Conservation (phyloP, 2,888 invertebrate genomes). For the Nemoura dubitans region DNA sequence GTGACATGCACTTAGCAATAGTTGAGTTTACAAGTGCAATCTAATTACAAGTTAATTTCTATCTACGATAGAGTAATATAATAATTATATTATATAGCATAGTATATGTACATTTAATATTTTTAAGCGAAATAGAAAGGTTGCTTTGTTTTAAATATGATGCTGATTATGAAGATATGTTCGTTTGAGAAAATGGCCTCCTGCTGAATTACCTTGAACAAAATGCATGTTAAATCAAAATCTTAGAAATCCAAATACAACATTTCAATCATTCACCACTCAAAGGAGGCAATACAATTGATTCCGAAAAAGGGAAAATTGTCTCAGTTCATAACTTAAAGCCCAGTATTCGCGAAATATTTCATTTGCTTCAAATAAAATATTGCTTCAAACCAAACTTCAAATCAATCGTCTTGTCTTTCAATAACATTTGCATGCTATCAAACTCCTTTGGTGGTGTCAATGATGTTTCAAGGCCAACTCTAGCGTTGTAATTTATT, state of each 20-base stretch:
- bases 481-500: slow-evolving; percentile 1
- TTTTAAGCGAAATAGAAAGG: slow-evolving; percentile 2
- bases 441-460: background rate
- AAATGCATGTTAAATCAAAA: slow-evolving; percentile 39
- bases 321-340: too few relatives aligned
- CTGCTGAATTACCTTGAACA: slow-evolving; percentile 40
- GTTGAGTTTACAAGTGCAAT: slow-evolving; percentile 26
- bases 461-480: slow-evolving; percentile 15
- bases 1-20: slow-evolving; percentile 32
- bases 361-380: background rate
- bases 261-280: slow-evolving; percentile 13
- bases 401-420: background rate
- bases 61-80: slow-evolving; percentile 34
- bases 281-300: slow-evolving; percentile 13
- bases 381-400: background rate
- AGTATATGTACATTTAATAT: slow-evolving; percentile 34
- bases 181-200: slow-evolving; percentile 39
- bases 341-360: background rate
- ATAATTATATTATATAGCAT: slow-evolving; percentile 14
- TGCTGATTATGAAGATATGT: slow-evolving; percentile 38
- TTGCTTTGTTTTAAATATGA: slow-evolving; percentile 33
- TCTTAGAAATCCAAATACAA: slow-evolving; percentile 25
- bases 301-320: background rate
- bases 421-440: background rate
- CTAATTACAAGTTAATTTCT: slow-evolving; percentile 23